phyloP scores from a whole-genome alignment of 2,888 invertebrate genomes.

The Drosophila meridionalis region DNA sequence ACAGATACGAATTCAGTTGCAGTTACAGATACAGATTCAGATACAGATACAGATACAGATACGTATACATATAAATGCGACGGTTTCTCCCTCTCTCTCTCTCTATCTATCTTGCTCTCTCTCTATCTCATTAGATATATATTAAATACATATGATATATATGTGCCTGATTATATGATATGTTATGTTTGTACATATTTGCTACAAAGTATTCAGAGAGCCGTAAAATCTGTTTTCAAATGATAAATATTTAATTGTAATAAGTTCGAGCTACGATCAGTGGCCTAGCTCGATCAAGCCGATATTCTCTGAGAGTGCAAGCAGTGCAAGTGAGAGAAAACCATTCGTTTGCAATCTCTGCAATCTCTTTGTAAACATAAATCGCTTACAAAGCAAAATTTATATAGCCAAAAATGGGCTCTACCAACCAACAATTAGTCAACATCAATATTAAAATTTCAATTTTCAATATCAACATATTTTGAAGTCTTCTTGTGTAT shows the following conservation, averaged over 20 bases:
- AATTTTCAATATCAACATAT: no score
- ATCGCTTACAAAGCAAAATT: neutral
- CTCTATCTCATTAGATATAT: neutral
- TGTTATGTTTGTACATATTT: neutral
- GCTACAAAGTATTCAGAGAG: no score
- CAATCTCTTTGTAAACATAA: neutral
- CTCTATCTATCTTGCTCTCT: no score
- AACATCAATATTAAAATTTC: no score
- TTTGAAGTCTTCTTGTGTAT: no score
- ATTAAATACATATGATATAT: neutral
- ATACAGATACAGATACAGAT: no score
- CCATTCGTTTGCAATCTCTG: neutral
- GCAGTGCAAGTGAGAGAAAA: neutral
- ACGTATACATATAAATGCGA: no score
- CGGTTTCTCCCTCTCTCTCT: no score
- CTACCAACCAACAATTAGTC: no score
- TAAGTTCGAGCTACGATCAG: neutral
- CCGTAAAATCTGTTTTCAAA: neutral
- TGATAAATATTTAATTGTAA: neutral
- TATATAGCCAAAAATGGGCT: no score
- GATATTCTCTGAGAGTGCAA: neutral
- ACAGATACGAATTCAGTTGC: no score
- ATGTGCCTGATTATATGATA: neutral
- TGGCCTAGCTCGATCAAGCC: neutral
- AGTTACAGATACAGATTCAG: no score